A percentile compares a stretch with the other conserved stretches of the same genome.
Conservation (phyloP, 2,888 invertebrate species). For the Cyrtodaria siliqua region DNA sequence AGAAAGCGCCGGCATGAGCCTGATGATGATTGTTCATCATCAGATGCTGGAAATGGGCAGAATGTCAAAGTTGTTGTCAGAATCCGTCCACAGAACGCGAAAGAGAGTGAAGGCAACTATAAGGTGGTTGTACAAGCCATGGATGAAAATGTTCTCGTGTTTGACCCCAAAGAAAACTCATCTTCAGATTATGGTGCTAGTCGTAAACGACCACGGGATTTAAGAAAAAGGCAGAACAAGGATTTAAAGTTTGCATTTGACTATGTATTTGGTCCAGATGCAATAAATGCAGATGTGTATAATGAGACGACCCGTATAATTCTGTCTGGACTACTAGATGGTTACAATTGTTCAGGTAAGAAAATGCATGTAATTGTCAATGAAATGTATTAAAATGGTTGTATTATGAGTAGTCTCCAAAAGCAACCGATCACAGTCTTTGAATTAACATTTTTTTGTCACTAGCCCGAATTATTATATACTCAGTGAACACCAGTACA, state of each 20-base stretch:
- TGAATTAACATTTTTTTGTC: too few relatives aligned
- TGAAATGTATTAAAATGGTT: too few relatives aligned
- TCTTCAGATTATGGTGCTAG: conserved; percentile 70
- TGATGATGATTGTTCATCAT: conserved; percentile 10
- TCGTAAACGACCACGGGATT: conserved; percentile 70
- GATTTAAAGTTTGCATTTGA: conserved; percentile 96
- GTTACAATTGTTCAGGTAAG: conserved; percentile 93
- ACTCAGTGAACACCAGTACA: too few relatives aligned
- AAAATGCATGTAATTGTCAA: too few relatives aligned
- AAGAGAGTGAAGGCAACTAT: conserved; percentile 78
- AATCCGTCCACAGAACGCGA: conserved; percentile 91
- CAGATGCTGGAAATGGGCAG: conserved; percentile 14
- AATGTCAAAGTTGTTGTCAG: conserved; percentile 91
- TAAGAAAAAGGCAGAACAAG: conserved; percentile 88
- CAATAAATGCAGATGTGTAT: conserved; percentile 92
- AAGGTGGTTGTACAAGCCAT: conserved; percentile 92
- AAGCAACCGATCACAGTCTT: too few relatives aligned
- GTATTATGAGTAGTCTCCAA: too few relatives aligned
- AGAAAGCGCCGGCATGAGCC: conserved; percentile 49
- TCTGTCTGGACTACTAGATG: conserved; percentile 91
- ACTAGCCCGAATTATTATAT: too few relatives aligned
- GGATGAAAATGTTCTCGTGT: conserved; percentile 92
- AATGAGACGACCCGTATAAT: conserved; percentile 92
- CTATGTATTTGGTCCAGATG: conserved; percentile 90
- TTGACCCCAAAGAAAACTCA: conserved; percentile 93